A percentile compares a stretch with the other conserved stretches of the same genome.
phyloP scores from a whole-genome alignment of 2,113 vertebrate genomes.

The Perca fluviatilis region DNA sequence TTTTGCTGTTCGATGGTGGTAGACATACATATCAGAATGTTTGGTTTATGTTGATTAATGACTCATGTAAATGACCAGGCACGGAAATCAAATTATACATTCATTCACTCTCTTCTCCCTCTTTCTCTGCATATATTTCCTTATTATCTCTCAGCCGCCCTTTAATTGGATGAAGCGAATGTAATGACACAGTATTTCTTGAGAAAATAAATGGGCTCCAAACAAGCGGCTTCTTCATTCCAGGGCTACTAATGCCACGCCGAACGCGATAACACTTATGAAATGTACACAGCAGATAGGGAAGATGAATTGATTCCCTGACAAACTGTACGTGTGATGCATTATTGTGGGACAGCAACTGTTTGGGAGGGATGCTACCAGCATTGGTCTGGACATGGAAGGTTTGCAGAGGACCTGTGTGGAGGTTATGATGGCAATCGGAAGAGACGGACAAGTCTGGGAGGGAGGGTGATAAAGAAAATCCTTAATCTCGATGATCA shows the following conservation, averaged over 20 bases:
- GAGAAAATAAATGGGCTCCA: constrained; percentile 17
- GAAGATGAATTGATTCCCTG: constrained; percentile 5
- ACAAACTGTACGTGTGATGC: constrained; percentile 5
- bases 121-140: background rate
- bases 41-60: background rate
- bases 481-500: background rate
- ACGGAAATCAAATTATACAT: background rate
- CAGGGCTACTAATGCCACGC: background rate
- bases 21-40: no score
- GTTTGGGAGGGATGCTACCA: background rate
- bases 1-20: background rate
- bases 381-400: background rate
- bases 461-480: background rate
- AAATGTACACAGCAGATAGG: background rate
- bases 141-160: background rate
- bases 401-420: background rate
- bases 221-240: background rate
- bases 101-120: background rate
- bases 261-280: background rate
- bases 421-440: constrained; percentile 4
- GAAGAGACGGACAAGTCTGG: background rate
- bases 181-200: constrained; percentile 21
- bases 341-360: background rate
- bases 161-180: constrained; percentile 31
- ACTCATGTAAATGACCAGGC: background rate